Evolutionary conservation across 2,113 vertebrate species (phyloP), one percentile per base, ranked within the genome.

Genomic region (Thalassoma bifasciatum): DNA sequence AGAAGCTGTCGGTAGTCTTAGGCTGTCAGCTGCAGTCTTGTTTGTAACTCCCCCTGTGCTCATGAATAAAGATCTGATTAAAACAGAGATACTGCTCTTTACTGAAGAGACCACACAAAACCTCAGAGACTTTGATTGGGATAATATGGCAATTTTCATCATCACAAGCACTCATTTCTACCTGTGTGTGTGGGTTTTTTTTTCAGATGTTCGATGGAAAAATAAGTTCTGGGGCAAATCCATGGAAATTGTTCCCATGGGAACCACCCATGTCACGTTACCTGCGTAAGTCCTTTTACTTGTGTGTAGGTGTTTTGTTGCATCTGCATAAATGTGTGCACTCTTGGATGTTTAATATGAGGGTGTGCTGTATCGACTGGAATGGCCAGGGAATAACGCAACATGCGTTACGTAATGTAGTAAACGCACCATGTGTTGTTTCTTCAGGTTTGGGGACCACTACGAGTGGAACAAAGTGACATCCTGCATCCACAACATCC

Each of bases 161-260:
- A 19, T 77, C 12, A 54, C 36, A 17, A 22, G 13, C 7, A 5
- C 38, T 77, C 19, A 75, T 8, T 19, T 49, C 4, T 51, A 57
- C 1, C 26, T 58, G 53, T 73, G 8, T 50, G 10, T 30, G 53
- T 66, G 14, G 6, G 6, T 19, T 42, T 40, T 61, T 85, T 19
- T 93, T 93, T 92, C 90, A 99, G 98, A 99, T 90, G 91, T 98
- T 79, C 95, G 97, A 83, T 99, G 96, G 97, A 99, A 98, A 94
- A 99, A 99, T 88, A 99, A 99, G 89, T 99, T 99, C 93, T 99
- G 98, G 98, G 98, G 98, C 0, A 99, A 98, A 93, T 98, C 98
- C 83, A 97, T 99, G 95, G 98, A 99, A 93, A 98, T 99, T 9
- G 96, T 99, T 91, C 97, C 97, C 69, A 91, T 99, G 81, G 98